These are phyloP conservation scores for Drosophila ochracea DNA, from an alignment of 2,888 invertebrate genomes.

Conservation along the genomic window DNA sequence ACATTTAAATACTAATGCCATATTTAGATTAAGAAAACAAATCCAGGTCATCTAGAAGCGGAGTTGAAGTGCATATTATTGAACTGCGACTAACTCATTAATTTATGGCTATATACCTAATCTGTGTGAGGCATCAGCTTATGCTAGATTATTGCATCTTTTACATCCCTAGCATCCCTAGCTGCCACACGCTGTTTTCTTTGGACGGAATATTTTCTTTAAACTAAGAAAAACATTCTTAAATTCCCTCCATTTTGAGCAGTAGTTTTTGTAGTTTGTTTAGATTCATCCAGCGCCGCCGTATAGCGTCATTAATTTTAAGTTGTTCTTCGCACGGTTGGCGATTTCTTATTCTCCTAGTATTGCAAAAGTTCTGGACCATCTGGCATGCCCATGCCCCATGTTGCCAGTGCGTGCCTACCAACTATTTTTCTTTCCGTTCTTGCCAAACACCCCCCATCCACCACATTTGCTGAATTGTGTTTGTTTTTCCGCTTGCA, in stretches of 20 bases:
- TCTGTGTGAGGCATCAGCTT: not conserved
- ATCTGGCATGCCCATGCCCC: constrained; percentile 53
- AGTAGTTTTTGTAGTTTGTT: constrained; percentile 31
- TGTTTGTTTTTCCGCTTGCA: constrained; percentile 57
- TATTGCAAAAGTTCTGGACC: constrained; percentile 52
- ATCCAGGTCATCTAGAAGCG: not conserved
- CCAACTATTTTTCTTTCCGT: constrained; percentile 37
- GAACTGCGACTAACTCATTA: not conserved
- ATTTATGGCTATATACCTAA: not conserved
- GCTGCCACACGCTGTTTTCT: not conserved
- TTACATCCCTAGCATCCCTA: not conserved
- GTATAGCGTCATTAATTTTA: constrained; percentile 57
- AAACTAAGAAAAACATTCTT: not conserved
- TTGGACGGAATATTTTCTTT: not conserved
- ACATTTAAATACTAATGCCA: not conserved
- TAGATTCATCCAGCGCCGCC: constrained; percentile 23
- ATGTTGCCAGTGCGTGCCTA: constrained; percentile 52
- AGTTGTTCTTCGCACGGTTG: constrained; percentile 41
- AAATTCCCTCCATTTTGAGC: constrained; percentile 13
- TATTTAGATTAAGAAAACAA: not conserved
- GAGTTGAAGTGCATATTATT: not conserved
- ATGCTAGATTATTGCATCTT: not conserved
- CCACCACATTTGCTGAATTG: not conserved
- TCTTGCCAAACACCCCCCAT: not conserved
- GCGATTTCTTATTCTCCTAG: constrained; percentile 20